Evolutionary conservation across 2,888 invertebrate species (phyloP).

Genomic region (Anorthoa munda): DNA sequence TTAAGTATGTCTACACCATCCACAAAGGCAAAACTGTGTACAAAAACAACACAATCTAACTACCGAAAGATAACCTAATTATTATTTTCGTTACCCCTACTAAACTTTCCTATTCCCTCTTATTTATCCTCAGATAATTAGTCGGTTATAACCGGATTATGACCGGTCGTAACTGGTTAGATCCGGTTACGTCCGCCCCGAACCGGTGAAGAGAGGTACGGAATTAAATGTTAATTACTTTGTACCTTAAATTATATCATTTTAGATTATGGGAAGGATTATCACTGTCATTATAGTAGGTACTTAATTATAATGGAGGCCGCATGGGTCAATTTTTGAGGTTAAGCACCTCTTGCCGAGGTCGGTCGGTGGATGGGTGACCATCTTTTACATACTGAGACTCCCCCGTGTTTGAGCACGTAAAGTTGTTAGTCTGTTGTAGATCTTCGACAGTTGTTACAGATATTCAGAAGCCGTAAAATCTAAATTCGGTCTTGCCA

Average conservation of each 20-base stretch:
- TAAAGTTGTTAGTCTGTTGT: too few relatives aligned
- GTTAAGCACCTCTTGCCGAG: too few relatives aligned
- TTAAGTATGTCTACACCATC: background rate
- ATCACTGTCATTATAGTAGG: constrained; percentile 3
- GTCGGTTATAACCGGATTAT: constrained; percentile 57
- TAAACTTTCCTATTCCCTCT: constrained; percentile 13
- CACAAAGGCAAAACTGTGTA: background rate
- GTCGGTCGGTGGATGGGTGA: too few relatives aligned
- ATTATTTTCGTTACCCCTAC: background rate
- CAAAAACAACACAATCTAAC: background rate
- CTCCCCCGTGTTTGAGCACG: too few relatives aligned
- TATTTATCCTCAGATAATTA: constrained; percentile 56
- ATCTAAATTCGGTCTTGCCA: too few relatives aligned
- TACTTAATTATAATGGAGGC: background rate
- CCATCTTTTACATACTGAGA: too few relatives aligned
- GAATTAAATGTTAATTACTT: constrained; percentile 62
- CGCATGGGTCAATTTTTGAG: too few relatives aligned
- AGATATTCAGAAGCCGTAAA: too few relatives aligned
- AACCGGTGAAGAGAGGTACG: constrained; percentile 54
- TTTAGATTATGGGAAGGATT: constrained; percentile 38
- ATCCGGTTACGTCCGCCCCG: constrained; percentile 54
- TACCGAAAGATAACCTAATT: background rate
- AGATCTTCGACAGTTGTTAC: too few relatives aligned
- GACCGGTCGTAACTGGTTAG: constrained; percentile 59
- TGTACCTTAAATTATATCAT: constrained; percentile 42